Evolutionary conservation across 2,888 invertebrate genomes (phyloP).

Genomic region (Lissocephala sabroskyi): DNA sequence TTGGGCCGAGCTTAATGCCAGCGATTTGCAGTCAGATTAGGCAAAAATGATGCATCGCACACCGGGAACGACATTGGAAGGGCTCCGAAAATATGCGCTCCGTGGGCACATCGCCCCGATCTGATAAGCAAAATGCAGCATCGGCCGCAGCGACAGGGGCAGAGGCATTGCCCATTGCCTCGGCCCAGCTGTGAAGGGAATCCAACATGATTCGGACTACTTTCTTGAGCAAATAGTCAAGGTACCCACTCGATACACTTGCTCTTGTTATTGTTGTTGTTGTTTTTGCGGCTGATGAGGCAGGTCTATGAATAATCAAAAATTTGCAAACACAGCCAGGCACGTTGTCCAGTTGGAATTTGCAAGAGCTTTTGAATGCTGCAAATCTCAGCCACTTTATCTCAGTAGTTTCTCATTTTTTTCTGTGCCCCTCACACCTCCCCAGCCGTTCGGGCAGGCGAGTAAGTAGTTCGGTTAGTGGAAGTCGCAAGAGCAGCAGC

Average conservation of each 20-base stretch:
- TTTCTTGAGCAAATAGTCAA: constrained; percentile 48
- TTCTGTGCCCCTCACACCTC: constrained; percentile 36
- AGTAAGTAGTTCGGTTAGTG: no score
- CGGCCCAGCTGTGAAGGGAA: constrained; percentile 47
- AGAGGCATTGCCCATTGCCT: neutral
- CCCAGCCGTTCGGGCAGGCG: neutral
- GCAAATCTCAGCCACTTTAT: constrained; percentile 62
- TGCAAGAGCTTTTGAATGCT: constrained; percentile 54
- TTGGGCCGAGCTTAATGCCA: constrained; percentile 50
- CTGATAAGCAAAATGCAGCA: constrained; percentile 9
- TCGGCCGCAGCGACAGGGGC: constrained; percentile 20
- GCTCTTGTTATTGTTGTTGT: constrained; percentile 18
- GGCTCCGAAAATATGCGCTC: constrained; percentile 42
- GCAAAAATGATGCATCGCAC: constrained; percentile 60
- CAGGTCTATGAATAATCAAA: constrained; percentile 51
- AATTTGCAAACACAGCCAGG: constrained; percentile 53
- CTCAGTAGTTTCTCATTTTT: constrained; percentile 64
- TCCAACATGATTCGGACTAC: no score
- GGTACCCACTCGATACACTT: constrained; percentile 9
- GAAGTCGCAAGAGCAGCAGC: constrained; percentile 7
- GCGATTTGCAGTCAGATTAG: constrained; percentile 60
- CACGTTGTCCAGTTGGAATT: constrained; percentile 46
- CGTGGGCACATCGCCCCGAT: constrained; percentile 31
- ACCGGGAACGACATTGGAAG: constrained; percentile 31
- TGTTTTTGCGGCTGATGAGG: constrained; percentile 14